Base-by-base conservation (phyloP, 1,140 invertebrate genomes). In the Hormaphis cornu region DNA sequence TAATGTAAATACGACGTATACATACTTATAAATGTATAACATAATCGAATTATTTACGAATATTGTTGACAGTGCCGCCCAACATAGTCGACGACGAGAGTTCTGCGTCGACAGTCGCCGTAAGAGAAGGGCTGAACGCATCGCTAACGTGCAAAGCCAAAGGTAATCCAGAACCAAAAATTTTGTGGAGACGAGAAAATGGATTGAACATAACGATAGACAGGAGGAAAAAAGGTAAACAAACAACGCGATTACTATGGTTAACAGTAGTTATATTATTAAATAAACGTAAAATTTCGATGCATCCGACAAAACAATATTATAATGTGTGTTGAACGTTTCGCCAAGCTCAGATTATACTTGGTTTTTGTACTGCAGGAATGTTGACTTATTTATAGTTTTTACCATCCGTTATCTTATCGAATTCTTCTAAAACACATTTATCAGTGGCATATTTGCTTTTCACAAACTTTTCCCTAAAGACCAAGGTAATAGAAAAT, bases 151-250 rank as follows among this genome's bases (percentile, higher is more conserved):
- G 91, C 77, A 90, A 89, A 74, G 91, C 92, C 1, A 87, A 92
- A 74, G 93, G 92, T 33, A 91, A 92, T 79, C 92, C 93, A 1
- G 81, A 84, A 7, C 92, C 93, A 2, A 90, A 88, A 77, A 86
- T 95, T 50, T 91, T 88, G 81, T 96, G 93, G 93, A 83, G 89
- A 72, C 81, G 92, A 33, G 92, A 95, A 76, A 91, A 96, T 77
- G 89, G 89, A 14, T 87, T 91, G 77, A 83, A 85, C 48, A 93
- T 95, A 75, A 82, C 82, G 12, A 83, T 91, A 1, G 89, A 91
- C 75, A 84, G 86, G 48, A 84, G 88, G 75, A 87, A 87, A 78
- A 91, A 91, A 87, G 88, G 90, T 91, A 80, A 79, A 16, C 6
- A 42, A 42, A 12, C 9, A 9, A 33, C n/a, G n/a, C n/a, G 6